Evolutionary conservation across 2,113 vertebrate genomes (phyloP), one percentile per base, ranked within the genome.

Genomic region (Emberiza fucata): DNA sequence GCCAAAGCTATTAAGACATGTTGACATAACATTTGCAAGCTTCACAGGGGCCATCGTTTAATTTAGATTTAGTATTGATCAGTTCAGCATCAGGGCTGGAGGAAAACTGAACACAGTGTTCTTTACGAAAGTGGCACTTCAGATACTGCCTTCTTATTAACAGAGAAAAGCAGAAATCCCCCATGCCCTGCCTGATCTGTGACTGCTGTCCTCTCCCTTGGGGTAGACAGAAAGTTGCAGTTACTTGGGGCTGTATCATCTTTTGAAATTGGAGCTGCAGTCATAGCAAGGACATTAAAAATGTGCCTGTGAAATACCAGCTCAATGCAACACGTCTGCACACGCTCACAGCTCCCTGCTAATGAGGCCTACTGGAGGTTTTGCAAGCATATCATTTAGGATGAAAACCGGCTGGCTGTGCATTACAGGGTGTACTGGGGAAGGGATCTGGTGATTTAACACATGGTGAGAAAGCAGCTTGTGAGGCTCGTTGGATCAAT

Each of bases 51-150:
- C 96, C 97, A 97, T 97, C 86, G 8, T 90, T 96, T 97, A 97
- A 98, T 98, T 97, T 98, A 97, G 95, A 97, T 98, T 98, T 98
- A 95, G 96, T 98, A 98, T 98, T 97, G 97, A 98, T 98, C 98
- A 80, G 48, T 95, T 97, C 95, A 96, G 92, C 93, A 95, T 95
- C 45, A 37, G 92, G 90, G 86, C 80, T 95, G 94, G 81, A 90
- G 95, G 95, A 97, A 97, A 97, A 97, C 96, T 96, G 97, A 95
- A 97, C 94, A 94, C 21, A 6, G 81, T 84, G 75, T 85, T 97
- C 97, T 97, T 93, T 87, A 59, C 90, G 95, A 97, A 97, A 97
- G 79, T 95, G 83, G 92, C 86, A 90, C 88, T 94, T 94, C 91
- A 83, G 86, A 95, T 89, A 88, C 88, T 92, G 88, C 85, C 79